Base-by-base conservation (phyloP, 1,140 invertebrate species). In the Hylaeus volcanicus region DNA sequence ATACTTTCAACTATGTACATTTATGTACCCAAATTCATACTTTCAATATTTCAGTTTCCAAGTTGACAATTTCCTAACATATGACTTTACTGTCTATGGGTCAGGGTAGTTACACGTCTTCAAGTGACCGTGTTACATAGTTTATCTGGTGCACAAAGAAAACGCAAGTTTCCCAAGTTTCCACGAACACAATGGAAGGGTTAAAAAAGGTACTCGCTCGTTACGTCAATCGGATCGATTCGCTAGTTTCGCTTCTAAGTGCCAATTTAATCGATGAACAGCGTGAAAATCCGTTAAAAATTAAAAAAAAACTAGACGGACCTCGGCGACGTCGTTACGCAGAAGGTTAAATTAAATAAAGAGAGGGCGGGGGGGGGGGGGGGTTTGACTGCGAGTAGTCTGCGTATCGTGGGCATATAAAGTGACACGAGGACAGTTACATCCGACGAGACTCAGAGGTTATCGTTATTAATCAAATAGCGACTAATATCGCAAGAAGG, bases 281-380 rank as follows among this genome's bases (percentile, higher is more conserved):
- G 6, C 14, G 12, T 8, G n/a, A 37, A 37, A 68, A 68, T n/a
- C n/a, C 26, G 3, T 26, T 5, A 45, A 26, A 26, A 26, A 26
- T 26, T 0, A 26, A 26, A 26, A 26, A 9, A 48, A 4, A 11
- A 51, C 45, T 8, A 48, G n/a, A 8, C 12, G n/a, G 26, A n/a
- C 8, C n/a, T 4, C 8, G 26, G 14, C 51, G 26, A 56, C 14
- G 39, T 39, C 12, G 41, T 66, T 66, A 61, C 11, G 3, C 65
- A 53, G 14, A 14, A 15, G 51, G 51, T 71, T 63, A 61, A 71
- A 72, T 60, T 51, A 72, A 72, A 72, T 43, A 53, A 71, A 78
- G 63, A 5, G 39, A 5, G 4, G 5, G 41, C 0, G 26, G 26
- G 26, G 5, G 41, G 26, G 26, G 26, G 26, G 26, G 26, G 5